Evolutionary conservation across 2,113 vertebrate genomes (phyloP).

Genomic region (Spilogale gracilis): DNA sequence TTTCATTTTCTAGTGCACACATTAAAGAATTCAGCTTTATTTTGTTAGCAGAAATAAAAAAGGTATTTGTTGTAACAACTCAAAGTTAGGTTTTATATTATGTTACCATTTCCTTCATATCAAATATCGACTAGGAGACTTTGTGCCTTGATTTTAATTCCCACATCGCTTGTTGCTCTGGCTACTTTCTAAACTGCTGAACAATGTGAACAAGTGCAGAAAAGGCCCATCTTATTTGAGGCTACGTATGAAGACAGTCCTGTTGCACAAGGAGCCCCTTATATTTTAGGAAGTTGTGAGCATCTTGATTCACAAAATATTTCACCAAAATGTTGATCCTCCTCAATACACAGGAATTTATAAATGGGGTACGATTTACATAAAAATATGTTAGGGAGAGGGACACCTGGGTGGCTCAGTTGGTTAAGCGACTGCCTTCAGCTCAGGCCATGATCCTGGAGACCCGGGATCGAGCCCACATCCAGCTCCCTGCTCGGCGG

Average conservation of each 20-base stretch:
- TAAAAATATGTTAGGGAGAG: background rate
- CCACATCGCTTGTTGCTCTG: background rate
- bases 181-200: slow-evolving; percentile 28
- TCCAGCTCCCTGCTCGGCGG: too few species aligned
- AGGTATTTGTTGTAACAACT: background rate
- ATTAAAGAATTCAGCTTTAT: background rate
- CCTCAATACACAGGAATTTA: background rate
- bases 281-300: background rate
- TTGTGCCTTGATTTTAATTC: slow-evolving; percentile 33
- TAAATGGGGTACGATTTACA: background rate
- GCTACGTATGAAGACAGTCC: background rate
- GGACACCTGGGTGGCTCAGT: background rate
- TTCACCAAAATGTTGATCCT: background rate
- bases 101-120: background rate
- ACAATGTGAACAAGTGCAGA: background rate
- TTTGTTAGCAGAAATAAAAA: slow-evolving; percentile 43
- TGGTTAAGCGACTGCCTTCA: background rate
- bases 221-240: background rate
- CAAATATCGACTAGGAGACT: background rate
- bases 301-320: background rate
- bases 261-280: background rate
- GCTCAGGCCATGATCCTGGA: background rate
- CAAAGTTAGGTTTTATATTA: background rate
- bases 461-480: background rate
- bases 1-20: background rate